Percentiles rank a stretch among this genome's conserved stretches.
Evolutionary conservation across 2,888 invertebrate genomes (phyloP).

Genomic region (Nephrotoma appendiculata): DNA sequence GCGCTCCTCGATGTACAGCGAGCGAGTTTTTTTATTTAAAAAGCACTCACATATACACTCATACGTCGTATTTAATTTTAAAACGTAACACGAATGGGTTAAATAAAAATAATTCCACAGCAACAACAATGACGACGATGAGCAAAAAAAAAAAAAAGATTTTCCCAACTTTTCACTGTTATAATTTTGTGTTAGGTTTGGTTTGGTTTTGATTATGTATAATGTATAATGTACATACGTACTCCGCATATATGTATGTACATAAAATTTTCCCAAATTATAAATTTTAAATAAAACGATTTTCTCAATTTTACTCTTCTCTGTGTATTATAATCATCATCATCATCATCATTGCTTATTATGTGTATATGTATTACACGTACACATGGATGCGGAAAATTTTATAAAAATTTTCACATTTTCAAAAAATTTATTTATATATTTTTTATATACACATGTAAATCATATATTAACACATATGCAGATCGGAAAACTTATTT

Average conservation of each 20-base stretch:
- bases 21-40: not conserved
- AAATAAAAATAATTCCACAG: not conserved
- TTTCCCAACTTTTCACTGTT: not conserved
- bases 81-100: constrained; percentile 4
- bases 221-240: not conserved
- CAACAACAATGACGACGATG: not conserved
- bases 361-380: not conserved
- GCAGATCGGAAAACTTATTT: not conserved
- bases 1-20: not conserved
- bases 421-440: not conserved
- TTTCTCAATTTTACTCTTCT: not conserved
- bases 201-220: constrained; percentile 3
- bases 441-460: not conserved
- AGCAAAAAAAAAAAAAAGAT: not conserved
- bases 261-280: not conserved
- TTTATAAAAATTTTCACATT: not conserved
- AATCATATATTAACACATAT: not conserved
- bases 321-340: not conserved
- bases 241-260: not conserved
- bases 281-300: not conserved
- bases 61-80: not conserved
- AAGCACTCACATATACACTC: not conserved
- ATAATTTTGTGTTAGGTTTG: constrained; percentile 4
- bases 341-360: not conserved
- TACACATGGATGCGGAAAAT: not conserved